Base-by-base conservation (phyloP, 2,113 vertebrate species). In the Crotophaga sulcirostris region DNA sequence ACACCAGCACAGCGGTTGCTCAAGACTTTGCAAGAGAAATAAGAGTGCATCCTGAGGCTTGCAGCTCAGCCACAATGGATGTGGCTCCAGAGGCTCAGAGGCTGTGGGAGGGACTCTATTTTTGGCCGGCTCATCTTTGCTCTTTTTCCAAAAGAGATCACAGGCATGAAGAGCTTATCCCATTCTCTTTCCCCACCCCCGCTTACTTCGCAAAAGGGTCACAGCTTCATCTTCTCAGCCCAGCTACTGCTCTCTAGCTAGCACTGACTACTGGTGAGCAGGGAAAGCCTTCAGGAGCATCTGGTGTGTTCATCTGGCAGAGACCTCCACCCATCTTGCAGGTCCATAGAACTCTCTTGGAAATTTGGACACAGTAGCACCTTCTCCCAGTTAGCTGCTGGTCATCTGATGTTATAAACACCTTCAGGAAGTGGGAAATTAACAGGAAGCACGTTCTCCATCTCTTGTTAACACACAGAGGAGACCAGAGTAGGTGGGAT, bases 1-100 rank as follows among this genome's bases (percentile, higher is more conserved):
- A 24, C 59, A 25, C 2, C 0, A 0, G 42, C 8, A 6, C 3
- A 62, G 42, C 11, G 36, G 25, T n/a, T 34, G 72, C 67, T 84
- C 51, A 69, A 38, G 49, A 42, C 38, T 60, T 18, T 34, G 40
- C 62, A 47, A 44, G 4, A 31, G 45, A 92, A 84, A 40, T 29
- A 56, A 76, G 12, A 86, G 59, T 4, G 6, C 8, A 31, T 47
- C 62, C 54, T 24, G 68, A 91, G n/a, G 68, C 34, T 62, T 49
- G 55, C 68, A 70, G 68, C 51, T 94, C 12, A 44, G 51, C n/a
- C 76, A 49, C 76, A 66, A 42, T 6, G 81, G 68, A 77, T 77
- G 36, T 29, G 0, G 0, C 73, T 89, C 34, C 68, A 73, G 49
- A 56, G 49, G 80, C 42, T 42, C 72, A 83, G 29, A 96, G 81